phyloP scores from a whole-genome alignment of 2,113 vertebrate genomes.

The Heterochromis multidens region DNA sequence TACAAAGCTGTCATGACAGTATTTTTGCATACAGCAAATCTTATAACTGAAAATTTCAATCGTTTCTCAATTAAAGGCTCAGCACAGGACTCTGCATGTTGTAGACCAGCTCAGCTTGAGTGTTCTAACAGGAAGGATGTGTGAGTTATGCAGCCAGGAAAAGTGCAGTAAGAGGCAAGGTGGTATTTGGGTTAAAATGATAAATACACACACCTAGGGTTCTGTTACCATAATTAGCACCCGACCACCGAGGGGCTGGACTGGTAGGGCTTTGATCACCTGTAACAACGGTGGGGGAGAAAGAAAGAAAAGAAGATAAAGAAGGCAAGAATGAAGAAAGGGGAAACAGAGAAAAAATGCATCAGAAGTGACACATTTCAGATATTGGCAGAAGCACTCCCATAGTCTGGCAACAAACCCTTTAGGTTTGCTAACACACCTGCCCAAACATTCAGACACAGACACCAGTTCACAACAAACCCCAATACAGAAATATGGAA shows the following conservation, averaged over 20 bases:
- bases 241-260: conserved; percentile 78
- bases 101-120: conserved; percentile 42
- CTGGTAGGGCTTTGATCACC: conserved; percentile 81
- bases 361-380: conserved; percentile 65
- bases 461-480: not conserved
- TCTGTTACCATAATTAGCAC: conserved; percentile 80
- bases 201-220: conserved; percentile 74
- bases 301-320: not conserved
- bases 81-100: conserved; percentile 39
- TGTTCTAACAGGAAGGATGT: conserved; percentile 17
- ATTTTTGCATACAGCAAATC: not conserved
- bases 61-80: conserved; percentile 5
- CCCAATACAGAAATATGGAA: not conserved
- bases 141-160: conserved; percentile 39
- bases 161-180: conserved; percentile 39
- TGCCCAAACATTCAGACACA: not conserved
- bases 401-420: conserved; percentile 39
- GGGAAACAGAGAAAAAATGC: conserved; percentile 50
- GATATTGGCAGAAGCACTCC: conserved; percentile 48
- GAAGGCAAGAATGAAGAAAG: conserved; percentile 33
- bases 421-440: conserved; percentile 7
- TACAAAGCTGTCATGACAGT: not conserved
- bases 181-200: conserved; percentile 38
- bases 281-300: conserved; percentile 61
- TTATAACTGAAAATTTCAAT: not conserved